Evolutionary conservation across 2,113 vertebrate species (phyloP), one percentile per base, ranked within the genome.

Genomic region (Alligator sinensis): DNA sequence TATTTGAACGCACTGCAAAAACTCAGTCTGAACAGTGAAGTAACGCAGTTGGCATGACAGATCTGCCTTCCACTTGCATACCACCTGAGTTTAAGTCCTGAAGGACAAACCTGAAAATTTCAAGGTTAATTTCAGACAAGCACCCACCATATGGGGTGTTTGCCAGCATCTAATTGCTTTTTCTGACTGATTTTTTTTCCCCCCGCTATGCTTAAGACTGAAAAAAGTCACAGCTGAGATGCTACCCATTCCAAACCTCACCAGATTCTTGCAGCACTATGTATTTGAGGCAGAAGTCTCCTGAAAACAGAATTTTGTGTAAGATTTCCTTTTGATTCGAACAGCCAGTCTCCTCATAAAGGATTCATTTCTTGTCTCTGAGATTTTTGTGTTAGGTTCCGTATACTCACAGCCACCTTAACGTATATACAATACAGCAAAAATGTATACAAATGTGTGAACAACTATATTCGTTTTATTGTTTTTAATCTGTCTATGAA

Each of bases 1-100:
- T 66, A 93, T 80, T 78, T 89, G 84, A 95, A 91, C 34, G 63
- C 75, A 84, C 12, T 28, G 27, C 58, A 82, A 80, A 92, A 77
- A 77, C 4, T 94, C 21, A 80, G 58, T 84, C 63, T 63, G 86
- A 92, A 77, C 22, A 96, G 74, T 22, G 57, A 94, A 21, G 47
- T 80, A 94, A 72, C 34, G 86, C 25, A 89, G 78, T 70, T 79
- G 80, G 85, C 34, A 93, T 63, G 81, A 55, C 74, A 86, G 63
- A 62, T 60, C 21, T 55, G 6, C 75, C 47, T 96, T 91, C 93
- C 79, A 62, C 2, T 22, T 60, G 58, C 11, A 55, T 68, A 22
- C 58, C 9, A 34, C 77, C 59, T 88, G 0, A 2, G 64, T 87
- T 96, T 82, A 61, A 88, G 11, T 21, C 70, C 30, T 76, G 57